phyloP scores from a whole-genome alignment of 2,113 vertebrate species.

The Zonotrichia leucophrys region DNA sequence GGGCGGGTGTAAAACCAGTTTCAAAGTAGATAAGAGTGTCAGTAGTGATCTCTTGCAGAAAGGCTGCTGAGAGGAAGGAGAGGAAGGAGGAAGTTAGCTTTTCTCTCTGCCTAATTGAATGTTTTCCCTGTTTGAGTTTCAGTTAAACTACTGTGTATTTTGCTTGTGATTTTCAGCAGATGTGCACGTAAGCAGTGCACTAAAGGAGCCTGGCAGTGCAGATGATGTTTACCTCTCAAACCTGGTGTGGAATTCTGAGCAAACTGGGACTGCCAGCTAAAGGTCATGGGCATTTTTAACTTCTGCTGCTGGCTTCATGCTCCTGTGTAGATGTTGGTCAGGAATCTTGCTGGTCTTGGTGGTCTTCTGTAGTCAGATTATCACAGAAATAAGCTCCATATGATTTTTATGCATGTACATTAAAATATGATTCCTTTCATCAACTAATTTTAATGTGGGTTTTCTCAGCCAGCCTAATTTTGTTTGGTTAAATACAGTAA shows the following conservation, averaged over 20 bases:
- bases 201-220: neutral
- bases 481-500: neutral
- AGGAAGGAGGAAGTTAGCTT: neutral
- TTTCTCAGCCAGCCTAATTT: neutral
- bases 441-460: neutral
- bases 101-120: neutral
- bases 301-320: neutral
- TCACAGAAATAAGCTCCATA: neutral
- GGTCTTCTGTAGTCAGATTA: neutral
- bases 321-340: neutral
- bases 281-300: conserved; percentile 48
- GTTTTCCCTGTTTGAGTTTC: neutral
- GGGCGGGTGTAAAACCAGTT: neutral
- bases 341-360: neutral
- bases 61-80: neutral
- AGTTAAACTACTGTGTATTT: neutral
- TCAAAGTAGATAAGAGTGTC: neutral
- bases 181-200: neutral
- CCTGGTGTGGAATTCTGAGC: neutral
- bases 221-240: neutral
- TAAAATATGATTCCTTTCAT: neutral
- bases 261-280: conserved; percentile 16
- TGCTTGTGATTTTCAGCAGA: neutral
- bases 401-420: neutral
- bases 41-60: neutral